Conservation (phyloP, 2,888 invertebrate genomes). For the Cabera pusaria region DNA sequence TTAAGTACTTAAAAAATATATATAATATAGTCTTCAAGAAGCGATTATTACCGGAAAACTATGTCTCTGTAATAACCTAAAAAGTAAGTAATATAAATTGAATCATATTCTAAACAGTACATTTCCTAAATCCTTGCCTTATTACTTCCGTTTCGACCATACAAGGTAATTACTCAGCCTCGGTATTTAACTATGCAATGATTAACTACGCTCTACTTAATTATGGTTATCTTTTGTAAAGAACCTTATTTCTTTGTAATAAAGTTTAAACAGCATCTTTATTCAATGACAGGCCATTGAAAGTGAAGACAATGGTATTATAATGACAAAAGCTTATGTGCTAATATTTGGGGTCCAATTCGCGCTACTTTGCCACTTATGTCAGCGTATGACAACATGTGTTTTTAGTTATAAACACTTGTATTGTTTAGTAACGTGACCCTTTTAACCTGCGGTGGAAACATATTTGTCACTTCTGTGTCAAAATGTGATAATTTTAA, state of each 20-base stretch:
- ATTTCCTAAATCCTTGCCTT: conserved; percentile 1
- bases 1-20: no score
- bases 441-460: no score
- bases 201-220: conserved; percentile 19
- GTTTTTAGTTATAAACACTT: no score
- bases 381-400: conserved; percentile 1
- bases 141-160: conserved; percentile 4
- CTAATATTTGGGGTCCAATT: conserved; percentile 16
- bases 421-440: neutral
- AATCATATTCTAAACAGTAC: no score
- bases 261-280: conserved; percentile 1
- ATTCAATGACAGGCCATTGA: conserved; percentile 9
- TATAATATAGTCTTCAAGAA: no score
- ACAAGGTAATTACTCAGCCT: conserved; percentile 13
- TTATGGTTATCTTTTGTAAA: conserved; percentile 1
- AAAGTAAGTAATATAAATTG: no score
- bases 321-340: conserved; percentile 8
- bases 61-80: no score
- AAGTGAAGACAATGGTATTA: neutral
- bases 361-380: conserved; percentile 7
- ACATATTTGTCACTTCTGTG: no score
- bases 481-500: no score
- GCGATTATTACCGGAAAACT: no score
- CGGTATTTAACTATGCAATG: conserved; percentile 5
- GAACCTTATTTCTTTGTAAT: conserved; percentile 1